Conservation (phyloP, 2,888 invertebrate genomes). For the Danaus chrysippus region DNA sequence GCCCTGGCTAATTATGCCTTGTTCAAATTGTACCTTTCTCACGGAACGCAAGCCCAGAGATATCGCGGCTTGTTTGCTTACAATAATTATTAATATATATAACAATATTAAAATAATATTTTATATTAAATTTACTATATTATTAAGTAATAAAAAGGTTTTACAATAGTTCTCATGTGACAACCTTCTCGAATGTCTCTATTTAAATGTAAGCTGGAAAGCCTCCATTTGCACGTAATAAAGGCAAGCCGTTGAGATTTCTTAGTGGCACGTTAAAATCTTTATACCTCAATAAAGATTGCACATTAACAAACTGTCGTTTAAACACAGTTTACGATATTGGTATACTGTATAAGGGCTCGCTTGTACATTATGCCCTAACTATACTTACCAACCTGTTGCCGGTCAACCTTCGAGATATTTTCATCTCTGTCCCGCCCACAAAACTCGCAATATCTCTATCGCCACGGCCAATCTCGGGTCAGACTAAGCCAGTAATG, state of each 20-base stretch:
- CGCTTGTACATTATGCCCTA: conserved; percentile 66
- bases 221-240: conserved; percentile 3
- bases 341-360: conserved; percentile 53
- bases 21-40: conserved; percentile 78
- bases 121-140: no score
- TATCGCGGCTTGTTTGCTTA: conserved; percentile 28
- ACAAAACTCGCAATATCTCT: conserved; percentile 34
- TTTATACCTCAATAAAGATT: conserved; percentile 3
- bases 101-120: no score
- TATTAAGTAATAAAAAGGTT: no score
- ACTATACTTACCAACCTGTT: conserved; percentile 75
- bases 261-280: conserved; percentile 1
- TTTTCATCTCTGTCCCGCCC: conserved; percentile 43
- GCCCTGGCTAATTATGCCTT: conserved; percentile 76
- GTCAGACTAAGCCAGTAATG: conserved; percentile 74
- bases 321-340: conserved; percentile 42
- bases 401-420: conserved; percentile 67
- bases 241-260: conserved; percentile 3
- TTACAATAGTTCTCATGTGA: background rate
- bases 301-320: conserved; percentile 25
- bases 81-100: no score
- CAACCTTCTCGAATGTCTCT: background rate
- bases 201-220: background rate
- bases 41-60: conserved; percentile 53
- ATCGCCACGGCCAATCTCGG: conserved; percentile 57